Evolutionary conservation across 1,140 invertebrate species (phyloP).

Genomic region (Cherax quadricarinatus): DNA sequence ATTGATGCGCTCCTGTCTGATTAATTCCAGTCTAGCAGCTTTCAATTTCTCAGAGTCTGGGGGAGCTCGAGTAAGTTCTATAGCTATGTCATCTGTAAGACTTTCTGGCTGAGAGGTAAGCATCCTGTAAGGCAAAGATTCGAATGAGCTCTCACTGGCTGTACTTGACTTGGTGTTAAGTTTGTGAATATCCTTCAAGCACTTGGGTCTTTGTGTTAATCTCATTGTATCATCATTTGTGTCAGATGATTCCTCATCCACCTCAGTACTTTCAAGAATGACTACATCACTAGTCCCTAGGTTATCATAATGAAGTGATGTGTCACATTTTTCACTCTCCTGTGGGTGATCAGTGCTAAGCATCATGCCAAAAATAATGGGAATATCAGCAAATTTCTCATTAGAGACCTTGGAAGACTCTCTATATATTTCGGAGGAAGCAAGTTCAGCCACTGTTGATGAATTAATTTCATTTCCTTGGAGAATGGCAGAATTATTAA

Average conservation of each 20-base stretch:
- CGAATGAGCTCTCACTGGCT: constrained; percentile 65
- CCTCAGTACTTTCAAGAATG: neutral
- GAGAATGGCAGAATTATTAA: neutral
- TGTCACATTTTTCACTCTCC: neutral
- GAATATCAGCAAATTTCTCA: constrained; percentile 1
- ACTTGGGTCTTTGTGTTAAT: constrained; percentile 34
- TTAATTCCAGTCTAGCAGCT: constrained; percentile 48
- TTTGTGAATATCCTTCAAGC: constrained; percentile 55
- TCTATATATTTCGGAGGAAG: neutral
- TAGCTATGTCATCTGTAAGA: constrained; percentile 50
- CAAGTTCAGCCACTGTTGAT: neutral
- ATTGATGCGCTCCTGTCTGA: constrained; percentile 52
- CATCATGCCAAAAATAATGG: constrained; percentile 1
- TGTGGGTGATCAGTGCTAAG: neutral
- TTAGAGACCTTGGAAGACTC: neutral
- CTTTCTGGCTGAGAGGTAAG: constrained; percentile 59
- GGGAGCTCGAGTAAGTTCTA: constrained; percentile 50
- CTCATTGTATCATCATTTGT: neutral
- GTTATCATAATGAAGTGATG: neutral
- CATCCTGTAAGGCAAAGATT: constrained; percentile 61
- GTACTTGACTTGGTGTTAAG: constrained; percentile 62
- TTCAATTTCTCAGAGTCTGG: constrained; percentile 33
- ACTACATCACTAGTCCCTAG: neutral
- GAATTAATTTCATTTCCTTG: neutral
- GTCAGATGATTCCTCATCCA: neutral